Percentiles rank a stretch among this genome's conserved stretches.
phyloP scores from a whole-genome alignment of 2,888 invertebrate genomes.

The Tachina lurida region DNA sequence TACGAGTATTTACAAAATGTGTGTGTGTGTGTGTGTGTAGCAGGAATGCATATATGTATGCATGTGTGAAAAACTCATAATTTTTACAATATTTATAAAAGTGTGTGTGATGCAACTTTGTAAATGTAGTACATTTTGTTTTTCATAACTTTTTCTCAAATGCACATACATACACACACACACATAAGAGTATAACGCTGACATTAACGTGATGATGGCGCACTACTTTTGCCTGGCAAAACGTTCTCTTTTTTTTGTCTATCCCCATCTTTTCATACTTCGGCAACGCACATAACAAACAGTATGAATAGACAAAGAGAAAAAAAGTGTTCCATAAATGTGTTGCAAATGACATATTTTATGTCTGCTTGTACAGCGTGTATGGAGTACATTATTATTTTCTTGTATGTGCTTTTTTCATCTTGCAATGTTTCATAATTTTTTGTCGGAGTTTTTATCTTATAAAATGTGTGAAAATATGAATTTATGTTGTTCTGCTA shows the following conservation, averaged over 20 bases:
- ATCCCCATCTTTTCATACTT: conserved; percentile 8
- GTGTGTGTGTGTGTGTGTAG: neutral
- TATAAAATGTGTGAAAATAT: conserved; percentile 58
- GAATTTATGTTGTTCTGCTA: conserved; percentile 52
- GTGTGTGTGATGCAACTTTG: conserved; percentile 20
- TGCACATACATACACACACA: neutral
- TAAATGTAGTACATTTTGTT: conserved; percentile 10
- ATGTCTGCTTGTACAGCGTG: conserved; percentile 21
- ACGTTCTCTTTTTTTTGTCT: conserved; percentile 4
- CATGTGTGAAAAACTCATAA: neutral
- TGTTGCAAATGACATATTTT: conserved; percentile 70
- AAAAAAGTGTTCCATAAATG: conserved; percentile 46
- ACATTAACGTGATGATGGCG: conserved; percentile 64
- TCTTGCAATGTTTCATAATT: conserved; percentile 11
- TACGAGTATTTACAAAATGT: conserved; percentile 34
- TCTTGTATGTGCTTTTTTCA: conserved; percentile 2
- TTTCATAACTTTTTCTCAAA: neutral
- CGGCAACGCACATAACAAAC: neutral
- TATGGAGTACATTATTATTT: conserved; percentile 26
- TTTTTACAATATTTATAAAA: neutral
- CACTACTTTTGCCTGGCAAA: conserved; percentile 28
- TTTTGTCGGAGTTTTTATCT: conserved; percentile 29
- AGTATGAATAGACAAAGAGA: conserved; percentile 2
- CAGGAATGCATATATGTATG: neutral
- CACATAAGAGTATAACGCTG: conserved; percentile 33